Base-by-base conservation (phyloP, 2,888 invertebrate genomes). In the Tortricodes alternella region DNA sequence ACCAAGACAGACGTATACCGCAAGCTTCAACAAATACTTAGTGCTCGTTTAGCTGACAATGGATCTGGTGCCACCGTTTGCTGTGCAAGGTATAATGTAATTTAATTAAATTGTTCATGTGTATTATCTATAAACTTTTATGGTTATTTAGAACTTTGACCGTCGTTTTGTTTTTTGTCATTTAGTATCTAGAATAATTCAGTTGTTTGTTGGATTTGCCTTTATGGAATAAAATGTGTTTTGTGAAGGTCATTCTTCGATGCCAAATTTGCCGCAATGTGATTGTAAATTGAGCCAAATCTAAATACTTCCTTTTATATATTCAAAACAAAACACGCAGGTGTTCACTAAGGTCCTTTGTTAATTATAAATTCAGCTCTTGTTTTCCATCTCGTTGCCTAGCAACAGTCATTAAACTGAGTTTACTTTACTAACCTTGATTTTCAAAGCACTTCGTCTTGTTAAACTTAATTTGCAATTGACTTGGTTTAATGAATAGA, bases 31-130 rank as follows among this genome's bases (percentile, higher is more conserved):
- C 32, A 24, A 0, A 3, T n/a, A 27, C 27, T 3, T 24, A 44
- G 29, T 38, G 37, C 39, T 50, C 21, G 16, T 32, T 43, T 19
- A 11, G n/a, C n/a, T n/a, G 23, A 64, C 49, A 59, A 87, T 85
- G 86, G 79, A 81, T 68, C 66, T 81, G 34, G 75, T 78, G 39
- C 80, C 80, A 51, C 78, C 80, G 7, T 55, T 78, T 8, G 61
- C 71, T 50, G 66, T 75, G 7, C 73, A 78, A 75, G 83, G 86
- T 84, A 69, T n/a, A n/a, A n/a, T 0, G 29, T 11, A n/a, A n/a
- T 9, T 29, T 3, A 11, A 29, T n/a, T 11, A 29, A 29, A n/a
- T 9, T 11, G 9, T 1, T 19, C 9, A 2, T 6, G 7, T n/a
- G 3, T 7, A 2, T 3, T 46, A 6, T 16, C 9, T 35, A 16